Evolutionary conservation across 2,888 invertebrate genomes (phyloP).

Genomic region (Caenorhabditis panamensis): DNA sequence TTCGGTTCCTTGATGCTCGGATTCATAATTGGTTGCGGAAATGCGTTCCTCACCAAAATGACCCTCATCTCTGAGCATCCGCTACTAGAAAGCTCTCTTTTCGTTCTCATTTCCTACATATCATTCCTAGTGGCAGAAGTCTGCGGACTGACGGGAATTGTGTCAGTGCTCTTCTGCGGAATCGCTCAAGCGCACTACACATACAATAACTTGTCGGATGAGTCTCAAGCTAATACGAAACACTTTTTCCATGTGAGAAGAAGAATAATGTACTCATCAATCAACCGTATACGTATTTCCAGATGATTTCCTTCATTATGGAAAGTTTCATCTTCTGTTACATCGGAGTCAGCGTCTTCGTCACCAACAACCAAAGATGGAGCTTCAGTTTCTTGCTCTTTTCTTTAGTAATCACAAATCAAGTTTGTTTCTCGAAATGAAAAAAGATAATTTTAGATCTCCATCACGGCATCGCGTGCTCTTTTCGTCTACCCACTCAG

Average conservation of each 20-base stretch:
- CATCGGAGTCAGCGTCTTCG: slow-evolving; percentile 97
- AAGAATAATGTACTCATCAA: neutral
- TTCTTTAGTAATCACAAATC: slow-evolving; percentile 88
- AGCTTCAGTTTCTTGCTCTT: slow-evolving; percentile 92
- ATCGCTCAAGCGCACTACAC: slow-evolving; percentile 99
- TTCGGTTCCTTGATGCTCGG: slow-evolving; percentile 86
- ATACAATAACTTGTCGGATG: slow-evolving; percentile 93
- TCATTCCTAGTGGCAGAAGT: slow-evolving; percentile 98
- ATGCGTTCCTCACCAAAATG: slow-evolving; percentile 87
- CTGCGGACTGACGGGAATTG: slow-evolving; percentile 93
- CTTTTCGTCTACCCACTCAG: slow-evolving; percentile 94
- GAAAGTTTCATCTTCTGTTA: slow-evolving; percentile 99
- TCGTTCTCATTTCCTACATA: slow-evolving; percentile 97
- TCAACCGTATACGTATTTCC: slow-evolving; percentile 86
- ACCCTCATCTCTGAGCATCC: slow-evolving; percentile 88
- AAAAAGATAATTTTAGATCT: slow-evolving; percentile 85
- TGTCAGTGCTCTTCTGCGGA: slow-evolving; percentile 97
- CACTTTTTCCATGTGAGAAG: slow-evolving; percentile 83
- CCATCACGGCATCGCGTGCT: slow-evolving; percentile 92
- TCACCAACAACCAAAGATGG: slow-evolving; percentile 85
- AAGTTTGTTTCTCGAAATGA: neutral
- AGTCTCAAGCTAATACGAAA: slow-evolving; percentile 91
- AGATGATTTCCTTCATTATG: slow-evolving; percentile 94
- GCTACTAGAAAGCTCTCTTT: slow-evolving; percentile 93
- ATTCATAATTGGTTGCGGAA: slow-evolving; percentile 90